Conservation (phyloP, 2,797 vertebrate genomes). For the Synanceia verrucosa region DNA sequence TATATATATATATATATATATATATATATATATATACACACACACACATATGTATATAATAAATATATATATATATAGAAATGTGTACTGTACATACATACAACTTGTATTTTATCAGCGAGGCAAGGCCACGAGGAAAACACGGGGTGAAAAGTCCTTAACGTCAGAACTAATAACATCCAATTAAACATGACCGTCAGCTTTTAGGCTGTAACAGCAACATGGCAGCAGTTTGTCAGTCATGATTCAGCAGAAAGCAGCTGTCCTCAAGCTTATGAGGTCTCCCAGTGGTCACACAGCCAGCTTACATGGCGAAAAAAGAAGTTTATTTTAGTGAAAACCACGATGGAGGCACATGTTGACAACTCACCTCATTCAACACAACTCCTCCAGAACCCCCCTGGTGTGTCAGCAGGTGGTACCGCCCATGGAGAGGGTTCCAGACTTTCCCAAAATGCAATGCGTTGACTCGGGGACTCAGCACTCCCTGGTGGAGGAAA, state of each 20-base stretch:
- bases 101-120: constrained; percentile 54
- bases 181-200: constrained; percentile 49
- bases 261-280: neutral
- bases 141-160: constrained; percentile 50
- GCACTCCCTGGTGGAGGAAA: constrained; percentile 61
- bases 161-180: constrained; percentile 48
- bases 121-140: constrained; percentile 33
- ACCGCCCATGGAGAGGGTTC: constrained; percentile 76
- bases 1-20: too few relatives aligned
- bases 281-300: neutral
- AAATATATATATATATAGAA: too few relatives aligned
- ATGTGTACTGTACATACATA: too few relatives aligned
- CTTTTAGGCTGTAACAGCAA: constrained; percentile 39
- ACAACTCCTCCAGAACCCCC: constrained; percentile 62
- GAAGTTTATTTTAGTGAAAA: neutral
- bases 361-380: constrained; percentile 79
- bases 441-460: constrained; percentile 69
- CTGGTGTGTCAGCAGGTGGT: constrained; percentile 72
- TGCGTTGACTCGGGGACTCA: constrained; percentile 62
- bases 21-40: too few relatives aligned
- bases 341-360: neutral
- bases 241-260: constrained; percentile 31
- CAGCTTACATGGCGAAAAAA: neutral
- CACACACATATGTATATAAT: too few relatives aligned
- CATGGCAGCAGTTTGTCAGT: constrained; percentile 25